phyloP scores from a whole-genome alignment of 2,797 vertebrate genomes.

The Erpetoichthys calabaricus region DNA sequence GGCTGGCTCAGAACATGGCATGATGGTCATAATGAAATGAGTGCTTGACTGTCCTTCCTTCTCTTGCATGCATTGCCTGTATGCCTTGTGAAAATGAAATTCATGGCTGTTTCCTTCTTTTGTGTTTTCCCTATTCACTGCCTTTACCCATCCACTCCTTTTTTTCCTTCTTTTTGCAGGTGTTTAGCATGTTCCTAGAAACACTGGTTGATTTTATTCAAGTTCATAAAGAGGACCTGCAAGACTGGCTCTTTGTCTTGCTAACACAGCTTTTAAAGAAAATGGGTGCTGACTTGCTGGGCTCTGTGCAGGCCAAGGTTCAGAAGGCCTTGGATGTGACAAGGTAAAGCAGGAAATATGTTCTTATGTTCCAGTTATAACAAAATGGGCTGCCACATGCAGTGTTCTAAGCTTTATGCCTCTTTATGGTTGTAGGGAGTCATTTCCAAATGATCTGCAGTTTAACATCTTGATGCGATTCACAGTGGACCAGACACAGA shows the following conservation, averaged over 20 bases:
- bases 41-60: too few relatives aligned
- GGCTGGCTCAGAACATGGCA: too few relatives aligned
- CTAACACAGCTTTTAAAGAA: slow-evolving; percentile 92
- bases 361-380: not conserved
- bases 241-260: slow-evolving; percentile 89
- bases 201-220: slow-evolving; percentile 87
- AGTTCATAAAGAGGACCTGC: slow-evolving; percentile 89
- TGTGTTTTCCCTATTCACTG: slow-evolving; percentile 14
- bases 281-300: slow-evolving; percentile 93
- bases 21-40: too few relatives aligned
- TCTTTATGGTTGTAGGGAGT: slow-evolving; percentile 56
- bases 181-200: slow-evolving; percentile 98
- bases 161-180: slow-evolving; percentile 54
- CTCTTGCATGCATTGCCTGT: slow-evolving; percentile 29
- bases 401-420: not conserved
- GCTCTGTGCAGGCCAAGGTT: slow-evolving; percentile 93
- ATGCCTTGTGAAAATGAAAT: slow-evolving; percentile 33
- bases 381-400: not conserved
- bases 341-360: slow-evolving; percentile 44
- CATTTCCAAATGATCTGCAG: slow-evolving; percentile 89
- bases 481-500: slow-evolving; percentile 96
- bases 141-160: slow-evolving; percentile 31
- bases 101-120: too few relatives aligned
- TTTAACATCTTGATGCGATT: slow-evolving; percentile 97
- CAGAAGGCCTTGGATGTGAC: slow-evolving; percentile 90